These are phyloP conservation scores for Hartigia nigra DNA, from an alignment of 2,888 invertebrate species.

Conservation along the genomic window DNA sequence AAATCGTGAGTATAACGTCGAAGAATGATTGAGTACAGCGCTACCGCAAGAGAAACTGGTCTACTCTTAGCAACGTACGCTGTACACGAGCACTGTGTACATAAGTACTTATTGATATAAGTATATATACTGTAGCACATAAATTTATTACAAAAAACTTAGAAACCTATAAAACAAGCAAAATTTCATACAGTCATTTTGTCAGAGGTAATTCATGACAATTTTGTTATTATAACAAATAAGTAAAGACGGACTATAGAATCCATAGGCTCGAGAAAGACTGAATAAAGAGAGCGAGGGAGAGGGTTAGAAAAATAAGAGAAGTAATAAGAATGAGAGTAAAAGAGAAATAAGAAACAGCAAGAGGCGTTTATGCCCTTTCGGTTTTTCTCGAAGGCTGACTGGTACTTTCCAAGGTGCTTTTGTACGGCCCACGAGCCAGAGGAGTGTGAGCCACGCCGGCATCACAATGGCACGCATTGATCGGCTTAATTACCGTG, in stretches of 20 bases:
- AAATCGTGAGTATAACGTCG: conserved; percentile 2
- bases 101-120: background rate
- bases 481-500: conserved; percentile 63
- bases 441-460: conserved; percentile 26
- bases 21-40: background rate
- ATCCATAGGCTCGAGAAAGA: background rate
- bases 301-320: background rate
- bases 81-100: background rate
- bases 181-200: background rate
- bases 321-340: background rate
- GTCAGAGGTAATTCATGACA: background rate
- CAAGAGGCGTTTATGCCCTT: background rate
- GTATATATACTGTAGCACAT: background rate
- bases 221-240: background rate
- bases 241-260: background rate
- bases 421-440: conserved; percentile 4
- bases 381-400: conserved; percentile 1
- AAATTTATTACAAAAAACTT: background rate
- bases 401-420: conserved; percentile 7
- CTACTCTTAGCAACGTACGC: background rate
- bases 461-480: conserved; percentile 55
- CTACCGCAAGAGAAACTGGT: conserved; percentile 3
- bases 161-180: background rate
- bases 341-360: background rate
- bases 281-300: background rate